phyloP scores from a whole-genome alignment of 1,140 invertebrate genomes.

The Gonioctena quinquepunctata region DNA sequence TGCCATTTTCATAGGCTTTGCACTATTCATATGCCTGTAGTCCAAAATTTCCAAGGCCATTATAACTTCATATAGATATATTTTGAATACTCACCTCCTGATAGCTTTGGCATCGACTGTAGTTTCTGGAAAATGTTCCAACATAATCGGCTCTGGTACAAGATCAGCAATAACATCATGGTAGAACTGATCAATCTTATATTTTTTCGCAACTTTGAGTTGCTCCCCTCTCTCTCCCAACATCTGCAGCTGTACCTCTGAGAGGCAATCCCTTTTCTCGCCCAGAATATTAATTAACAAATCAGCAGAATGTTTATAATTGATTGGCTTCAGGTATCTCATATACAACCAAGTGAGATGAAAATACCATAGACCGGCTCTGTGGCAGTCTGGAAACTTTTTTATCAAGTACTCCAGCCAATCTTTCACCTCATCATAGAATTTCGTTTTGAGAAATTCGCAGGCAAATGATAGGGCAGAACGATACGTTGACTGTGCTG shows the following conservation, averaged over 20 bases:
- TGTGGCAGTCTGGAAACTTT: conserved; percentile 8
- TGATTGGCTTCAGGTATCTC: conserved; percentile 14
- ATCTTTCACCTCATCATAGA: conserved; percentile 22
- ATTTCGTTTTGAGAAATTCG: conserved; percentile 19
- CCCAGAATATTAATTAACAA: conserved; percentile 27
- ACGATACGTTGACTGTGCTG: conserved; percentile 25
- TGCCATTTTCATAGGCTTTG: no score
- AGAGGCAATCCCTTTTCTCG: conserved; percentile 16
- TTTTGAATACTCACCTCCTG: conserved; percentile 23
- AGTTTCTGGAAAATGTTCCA: conserved; percentile 13
- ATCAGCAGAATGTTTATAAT: conserved; percentile 16
- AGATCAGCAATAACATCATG: conserved; percentile 19
- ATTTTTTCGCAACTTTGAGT: conserved; percentile 22
- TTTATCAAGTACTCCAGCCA: conserved; percentile 35
- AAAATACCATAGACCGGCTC: conserved; percentile 26
- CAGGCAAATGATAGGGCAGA: conserved; percentile 10
- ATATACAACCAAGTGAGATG: conserved; percentile 25
- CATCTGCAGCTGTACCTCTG: conserved; percentile 20
- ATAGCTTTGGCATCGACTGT: conserved; percentile 14
- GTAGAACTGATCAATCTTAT: conserved; percentile 16
- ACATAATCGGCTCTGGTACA: not conserved
- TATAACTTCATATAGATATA: no score
- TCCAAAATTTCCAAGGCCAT: no score
- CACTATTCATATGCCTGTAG: no score
- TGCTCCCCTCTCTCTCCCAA: conserved; percentile 21